These are phyloP conservation scores for Hippocampus comes DNA, from an alignment of 2,113 vertebrate genomes.

Conservation along the genomic window DNA sequence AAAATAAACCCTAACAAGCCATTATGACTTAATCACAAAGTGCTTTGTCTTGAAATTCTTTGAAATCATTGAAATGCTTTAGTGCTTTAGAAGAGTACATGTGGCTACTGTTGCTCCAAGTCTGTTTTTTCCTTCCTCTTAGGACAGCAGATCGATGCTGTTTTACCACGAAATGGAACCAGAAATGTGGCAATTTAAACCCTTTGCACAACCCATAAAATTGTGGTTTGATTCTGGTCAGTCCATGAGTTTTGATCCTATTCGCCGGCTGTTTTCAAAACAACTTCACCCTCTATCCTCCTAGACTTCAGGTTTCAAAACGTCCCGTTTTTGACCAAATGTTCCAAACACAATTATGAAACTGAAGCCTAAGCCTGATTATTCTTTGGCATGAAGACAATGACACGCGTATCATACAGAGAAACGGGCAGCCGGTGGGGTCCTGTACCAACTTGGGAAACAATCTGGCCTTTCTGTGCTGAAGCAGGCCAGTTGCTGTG, in stretches of 20 bases:
- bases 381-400: not conserved
- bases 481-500: not conserved
- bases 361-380: not conserved
- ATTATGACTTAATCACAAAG: conserved; percentile 68
- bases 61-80: conserved; percentile 14
- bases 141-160: not conserved
- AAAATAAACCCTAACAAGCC: conserved; percentile 26
- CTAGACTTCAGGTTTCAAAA: not conserved
- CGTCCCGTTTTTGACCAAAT: not conserved
- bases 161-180: conserved; percentile 11
- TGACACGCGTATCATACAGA: not conserved
- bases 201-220: not conserved
- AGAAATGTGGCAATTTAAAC: conserved; percentile 9
- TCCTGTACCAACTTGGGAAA: not conserved
- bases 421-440: not conserved
- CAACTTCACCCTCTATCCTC: not conserved
- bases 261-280: not conserved
- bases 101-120: not conserved
- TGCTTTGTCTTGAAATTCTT: conserved; percentile 50
- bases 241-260: not conserved
- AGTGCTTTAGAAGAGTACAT: conserved; percentile 11
- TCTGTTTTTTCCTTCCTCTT: not conserved
- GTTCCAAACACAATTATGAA: not conserved
- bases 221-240: conserved; percentile 10
- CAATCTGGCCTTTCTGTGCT: conserved; percentile 8